Evolutionary conservation across 2,797 vertebrate species (phyloP).

Genomic region (Oreortyx pictus): DNA sequence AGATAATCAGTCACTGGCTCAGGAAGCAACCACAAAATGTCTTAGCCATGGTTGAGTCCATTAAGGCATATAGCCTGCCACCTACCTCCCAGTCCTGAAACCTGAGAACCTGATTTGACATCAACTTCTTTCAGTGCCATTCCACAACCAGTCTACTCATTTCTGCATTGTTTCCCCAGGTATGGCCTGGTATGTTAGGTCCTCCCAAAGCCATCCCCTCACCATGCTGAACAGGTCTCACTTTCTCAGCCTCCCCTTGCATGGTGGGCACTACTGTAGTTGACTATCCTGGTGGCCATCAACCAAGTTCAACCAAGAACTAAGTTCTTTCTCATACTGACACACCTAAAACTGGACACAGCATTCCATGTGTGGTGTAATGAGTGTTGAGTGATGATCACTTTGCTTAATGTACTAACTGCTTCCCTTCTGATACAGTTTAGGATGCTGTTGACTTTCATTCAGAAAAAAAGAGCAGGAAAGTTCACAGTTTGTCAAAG

Average conservation of each 20-base stretch:
- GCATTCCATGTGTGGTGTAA: neutral
- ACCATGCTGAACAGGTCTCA: neutral
- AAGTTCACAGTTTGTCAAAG: neutral
- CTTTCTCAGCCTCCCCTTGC: neutral
- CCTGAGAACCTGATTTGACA: neutral
- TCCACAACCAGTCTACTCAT: neutral
- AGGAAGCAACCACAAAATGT: neutral
- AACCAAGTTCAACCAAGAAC: neutral
- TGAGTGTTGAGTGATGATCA: neutral
- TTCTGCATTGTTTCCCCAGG: neutral
- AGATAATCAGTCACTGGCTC: neutral
- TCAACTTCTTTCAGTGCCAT: neutral
- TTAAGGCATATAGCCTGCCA: neutral
- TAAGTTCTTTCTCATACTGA: neutral
- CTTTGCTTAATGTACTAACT: neutral
- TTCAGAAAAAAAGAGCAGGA: neutral
- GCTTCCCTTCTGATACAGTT: neutral
- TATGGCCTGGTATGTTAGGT: neutral
- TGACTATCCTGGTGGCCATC: neutral
- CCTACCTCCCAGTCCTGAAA: neutral
- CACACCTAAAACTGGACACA: neutral
- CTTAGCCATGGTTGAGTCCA: rapidly evolving
- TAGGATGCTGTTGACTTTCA: neutral
- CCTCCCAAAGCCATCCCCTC: neutral
- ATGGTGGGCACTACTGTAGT: neutral